A percentile compares a stretch with the other conserved stretches of the same genome.
Conservation (phyloP, 2,888 invertebrate species). For the Drosophila tripunctata region DNA sequence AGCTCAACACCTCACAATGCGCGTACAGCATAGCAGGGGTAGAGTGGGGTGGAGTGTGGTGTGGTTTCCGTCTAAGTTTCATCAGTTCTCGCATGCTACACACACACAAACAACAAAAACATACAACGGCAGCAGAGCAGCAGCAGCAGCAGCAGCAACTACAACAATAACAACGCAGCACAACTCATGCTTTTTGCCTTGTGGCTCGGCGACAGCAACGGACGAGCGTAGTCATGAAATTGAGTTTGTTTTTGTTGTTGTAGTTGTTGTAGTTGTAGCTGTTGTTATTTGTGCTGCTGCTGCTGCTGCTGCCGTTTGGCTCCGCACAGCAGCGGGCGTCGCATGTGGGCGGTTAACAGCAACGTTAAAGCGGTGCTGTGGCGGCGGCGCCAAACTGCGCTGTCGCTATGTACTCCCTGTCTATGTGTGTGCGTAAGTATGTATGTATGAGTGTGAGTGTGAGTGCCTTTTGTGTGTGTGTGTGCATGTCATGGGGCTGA, state of each 20-base stretch:
- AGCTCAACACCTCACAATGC: slow-evolving; percentile 12
- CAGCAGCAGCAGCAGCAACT: slow-evolving; percentile 25
- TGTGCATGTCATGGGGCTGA: slow-evolving; percentile 58
- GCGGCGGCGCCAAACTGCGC: slow-evolving; percentile 60
- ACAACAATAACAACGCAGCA: slow-evolving; percentile 43
- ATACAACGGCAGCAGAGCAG: slow-evolving; percentile 40
- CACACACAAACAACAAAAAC: slow-evolving; percentile 49
- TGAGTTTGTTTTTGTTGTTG: slow-evolving; percentile 47
- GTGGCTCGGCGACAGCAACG: slow-evolving; percentile 57
- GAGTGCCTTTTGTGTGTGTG: slow-evolving; percentile 20
- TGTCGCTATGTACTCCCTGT: slow-evolving; percentile 31
- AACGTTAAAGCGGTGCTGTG: slow-evolving; percentile 62
- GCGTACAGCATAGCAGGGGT: slow-evolving; percentile 4
- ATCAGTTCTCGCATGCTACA: slow-evolving; percentile 41
- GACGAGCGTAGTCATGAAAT: slow-evolving; percentile 62
- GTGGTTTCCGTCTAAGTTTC: slow-evolving; percentile 40
- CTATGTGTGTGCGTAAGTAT: slow-evolving; percentile 35
- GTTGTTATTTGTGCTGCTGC: slow-evolving; percentile 22
- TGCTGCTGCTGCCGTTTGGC: slow-evolving; percentile 50
- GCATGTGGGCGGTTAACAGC: slow-evolving; percentile 65
- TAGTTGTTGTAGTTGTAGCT: slow-evolving; percentile 27
- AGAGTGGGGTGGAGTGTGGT: slow-evolving; percentile 15
- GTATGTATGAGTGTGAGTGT: slow-evolving; percentile 24
- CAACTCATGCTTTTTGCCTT: slow-evolving; percentile 57
- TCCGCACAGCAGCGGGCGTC: slow-evolving; percentile 60